phyloP scores from a whole-genome alignment of 2,113 vertebrate species.

The Mixornis gularis region DNA sequence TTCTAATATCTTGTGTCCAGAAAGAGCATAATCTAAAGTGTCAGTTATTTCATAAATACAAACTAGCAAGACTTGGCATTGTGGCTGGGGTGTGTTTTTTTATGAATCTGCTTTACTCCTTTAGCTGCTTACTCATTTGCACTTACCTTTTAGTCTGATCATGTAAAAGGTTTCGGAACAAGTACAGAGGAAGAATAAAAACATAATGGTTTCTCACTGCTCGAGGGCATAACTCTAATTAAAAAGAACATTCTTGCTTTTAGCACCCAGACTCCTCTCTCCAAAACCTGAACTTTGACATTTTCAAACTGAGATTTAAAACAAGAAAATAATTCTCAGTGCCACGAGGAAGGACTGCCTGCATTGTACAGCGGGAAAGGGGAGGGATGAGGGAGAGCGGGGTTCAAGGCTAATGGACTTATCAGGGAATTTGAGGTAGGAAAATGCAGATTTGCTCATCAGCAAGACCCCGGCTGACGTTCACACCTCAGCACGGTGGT shows the following conservation, averaged over 20 bases:
- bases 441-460: neutral
- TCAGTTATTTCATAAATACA: constrained; percentile 40
- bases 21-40: neutral
- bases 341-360: neutral
- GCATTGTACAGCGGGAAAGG: neutral
- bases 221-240: constrained; percentile 57
- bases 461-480: neutral
- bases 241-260: constrained; percentile 60
- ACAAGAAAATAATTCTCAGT: constrained; percentile 46
- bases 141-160: constrained; percentile 53
- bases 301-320: constrained; percentile 64
- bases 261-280: constrained; percentile 38
- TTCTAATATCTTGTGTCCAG: neutral
- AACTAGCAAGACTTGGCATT: neutral
- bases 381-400: neutral
- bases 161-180: constrained; percentile 53
- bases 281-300: constrained; percentile 58
- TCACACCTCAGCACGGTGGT: accelerated
- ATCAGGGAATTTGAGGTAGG: neutral
- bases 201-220: constrained; percentile 55
- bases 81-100: neutral
- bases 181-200: constrained; percentile 59
- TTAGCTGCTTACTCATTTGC: constrained; percentile 49
- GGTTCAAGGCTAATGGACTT: constrained; percentile 2
- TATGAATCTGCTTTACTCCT: constrained; percentile 41